phyloP scores from a whole-genome alignment of 2,888 invertebrate genomes.

The Choristoneura rosaceana region DNA sequence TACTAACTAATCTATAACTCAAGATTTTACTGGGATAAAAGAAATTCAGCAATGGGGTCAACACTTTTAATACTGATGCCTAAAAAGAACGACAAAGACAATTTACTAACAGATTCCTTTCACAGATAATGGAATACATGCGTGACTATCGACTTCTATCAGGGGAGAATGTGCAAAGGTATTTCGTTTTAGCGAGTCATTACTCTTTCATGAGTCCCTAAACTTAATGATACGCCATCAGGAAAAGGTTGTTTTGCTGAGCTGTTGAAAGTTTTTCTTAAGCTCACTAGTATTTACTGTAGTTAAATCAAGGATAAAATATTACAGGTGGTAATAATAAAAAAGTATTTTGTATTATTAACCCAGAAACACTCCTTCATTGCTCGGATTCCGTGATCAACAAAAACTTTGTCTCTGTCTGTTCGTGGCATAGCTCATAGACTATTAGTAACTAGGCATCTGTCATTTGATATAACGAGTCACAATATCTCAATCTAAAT shows the following conservation, averaged over 20 bases:
- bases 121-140: conserved; percentile 40
- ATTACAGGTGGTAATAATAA: no score
- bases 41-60: neutral
- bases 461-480: no score
- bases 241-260: conserved; percentile 29
- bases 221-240: conserved; percentile 35
- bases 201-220: conserved; percentile 40
- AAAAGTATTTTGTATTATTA: no score
- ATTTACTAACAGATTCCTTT: conserved; percentile 32
- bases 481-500: no score
- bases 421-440: neutral
- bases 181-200: conserved; percentile 40
- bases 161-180: conserved; percentile 39
- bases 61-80: neutral
- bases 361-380: no score
- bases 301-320: no score
- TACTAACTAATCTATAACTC: neutral
- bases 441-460: no score
- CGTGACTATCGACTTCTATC: conserved; percentile 39
- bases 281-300: no score
- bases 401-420: neutral
- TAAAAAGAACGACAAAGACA: conserved; percentile 13
- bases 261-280: conserved; percentile 12
- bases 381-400: no score
- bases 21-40: neutral